Conservation (phyloP, 1,140 invertebrate genomes). For the Aphaenogaster floridana region DNA sequence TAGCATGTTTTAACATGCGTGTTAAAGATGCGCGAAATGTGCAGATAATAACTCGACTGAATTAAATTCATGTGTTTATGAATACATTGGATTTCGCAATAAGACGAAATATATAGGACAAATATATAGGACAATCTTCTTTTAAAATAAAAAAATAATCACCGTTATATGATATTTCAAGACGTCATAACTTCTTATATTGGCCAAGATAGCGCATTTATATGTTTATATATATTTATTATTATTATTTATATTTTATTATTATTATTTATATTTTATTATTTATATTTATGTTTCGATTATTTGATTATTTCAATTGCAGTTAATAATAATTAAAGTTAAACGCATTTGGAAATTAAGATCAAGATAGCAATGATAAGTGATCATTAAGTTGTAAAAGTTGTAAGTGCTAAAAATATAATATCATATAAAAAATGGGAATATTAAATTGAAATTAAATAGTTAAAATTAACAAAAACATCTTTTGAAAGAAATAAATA, state of each 20-base stretch:
- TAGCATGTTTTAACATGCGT: neutral
- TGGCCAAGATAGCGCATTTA: neutral
- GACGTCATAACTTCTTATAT: neutral
- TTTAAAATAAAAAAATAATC: constrained; percentile 2
- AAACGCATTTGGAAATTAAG: neutral
- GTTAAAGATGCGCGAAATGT: neutral
- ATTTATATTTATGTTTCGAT: no score
- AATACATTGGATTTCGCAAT: neutral
- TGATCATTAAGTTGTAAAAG: neutral
- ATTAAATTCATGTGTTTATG: neutral
- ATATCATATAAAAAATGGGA: neutral
- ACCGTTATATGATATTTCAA: neutral
- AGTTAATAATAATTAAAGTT: constrained; percentile 19
- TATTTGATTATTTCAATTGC: neutral
- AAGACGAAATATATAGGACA: neutral
- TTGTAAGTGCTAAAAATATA: neutral
- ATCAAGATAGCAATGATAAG: neutral
- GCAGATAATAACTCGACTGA: neutral
- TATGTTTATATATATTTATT: neutral
- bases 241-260: neutral
- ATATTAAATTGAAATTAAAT: neutral
- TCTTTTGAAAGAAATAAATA: neutral
- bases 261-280: neutral
- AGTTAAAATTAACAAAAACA: neutral
- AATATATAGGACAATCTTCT: neutral